Evolutionary conservation across 2,113 vertebrate species (phyloP), one percentile per base, ranked within the genome.

Genomic region (Fulica atra): DNA sequence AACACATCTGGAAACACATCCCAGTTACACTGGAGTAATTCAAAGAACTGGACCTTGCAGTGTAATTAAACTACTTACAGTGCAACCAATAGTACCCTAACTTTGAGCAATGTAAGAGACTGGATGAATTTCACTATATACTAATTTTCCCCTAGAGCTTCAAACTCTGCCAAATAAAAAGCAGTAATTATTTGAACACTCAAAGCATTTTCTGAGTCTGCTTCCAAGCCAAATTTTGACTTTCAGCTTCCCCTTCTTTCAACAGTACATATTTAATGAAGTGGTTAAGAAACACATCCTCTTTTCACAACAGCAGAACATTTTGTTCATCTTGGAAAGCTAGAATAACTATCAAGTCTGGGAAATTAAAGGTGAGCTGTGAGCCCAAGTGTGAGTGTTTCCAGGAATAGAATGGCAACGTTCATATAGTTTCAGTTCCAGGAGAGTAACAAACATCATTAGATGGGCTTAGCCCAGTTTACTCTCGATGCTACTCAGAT

Each of bases 241-340:
- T 88, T 77, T 56, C 64, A 44, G 48, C 76, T 94, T 93, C 42
- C 63, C 33, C 21, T 92, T 90, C 85, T 93, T 94, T 97, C 85
- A 94, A 88, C 21, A 71, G 71, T 51, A 83, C 35, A 80, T 88
- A 86, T 86, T 95, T 90, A 83, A 92, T 86, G 56, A 96, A 88
- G 69, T 69, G 57, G 73, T 92, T 92, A 92, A 97, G 77, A 91
- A 95, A 93, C 53, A 91, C 31, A 88, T 95, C 68, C 51, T 88
- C 64, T 96, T 83, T 90, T 88, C 68, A 31, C 59, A 95, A 82
- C 31, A 89, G 44, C 70, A 81, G 65, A 88, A 95, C 65, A 84
- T 81, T 96, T 61, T 93, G 88, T 92, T 88, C 35, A 1, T 74
- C 53, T 85, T 51, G 2, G 92, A 91, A 91, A 92, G 65, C 48